These are phyloP conservation scores for Dryobota labecula DNA, from an alignment of 2,888 invertebrate genomes.

Conservation along the genomic window DNA sequence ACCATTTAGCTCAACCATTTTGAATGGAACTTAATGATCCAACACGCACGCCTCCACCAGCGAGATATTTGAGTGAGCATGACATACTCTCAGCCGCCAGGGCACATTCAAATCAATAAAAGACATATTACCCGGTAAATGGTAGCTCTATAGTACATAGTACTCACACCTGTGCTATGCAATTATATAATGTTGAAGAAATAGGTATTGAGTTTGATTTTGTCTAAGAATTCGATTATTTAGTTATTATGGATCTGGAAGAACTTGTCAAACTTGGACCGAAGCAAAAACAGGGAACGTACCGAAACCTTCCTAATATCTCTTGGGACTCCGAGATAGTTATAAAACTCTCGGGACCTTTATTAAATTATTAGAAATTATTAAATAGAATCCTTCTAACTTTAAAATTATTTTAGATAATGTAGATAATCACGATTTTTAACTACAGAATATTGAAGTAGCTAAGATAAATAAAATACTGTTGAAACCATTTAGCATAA, in stretches of 20 bases:
- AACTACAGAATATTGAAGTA: background rate
- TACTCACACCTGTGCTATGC: too few relatives aligned
- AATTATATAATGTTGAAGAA: too few relatives aligned
- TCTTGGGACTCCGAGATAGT: background rate
- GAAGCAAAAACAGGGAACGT: background rate
- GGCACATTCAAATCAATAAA: too few relatives aligned
- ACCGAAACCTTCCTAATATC: constrained; percentile 1
- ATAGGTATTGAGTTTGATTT: background rate
- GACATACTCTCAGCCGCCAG: too few relatives aligned
- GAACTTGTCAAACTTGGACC: background rate
- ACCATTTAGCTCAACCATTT: too few relatives aligned
- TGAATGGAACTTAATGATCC: too few relatives aligned
- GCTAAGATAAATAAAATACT: background rate
- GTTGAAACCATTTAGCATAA: too few relatives aligned
- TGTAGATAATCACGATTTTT: background rate
- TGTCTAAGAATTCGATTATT: background rate
- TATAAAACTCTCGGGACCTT: background rate
- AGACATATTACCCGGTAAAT: too few relatives aligned
- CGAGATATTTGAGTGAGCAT: too few relatives aligned
- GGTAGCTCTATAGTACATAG: too few relatives aligned
- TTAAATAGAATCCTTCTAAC: background rate
- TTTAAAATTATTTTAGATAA: background rate
- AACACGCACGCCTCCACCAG: too few relatives aligned
- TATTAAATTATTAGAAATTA: background rate
- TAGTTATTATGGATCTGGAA: background rate